Evolutionary conservation across 2,888 invertebrate genomes (phyloP), one percentile per base, ranked within the genome.

Genomic region (Trachelus stipa): DNA sequence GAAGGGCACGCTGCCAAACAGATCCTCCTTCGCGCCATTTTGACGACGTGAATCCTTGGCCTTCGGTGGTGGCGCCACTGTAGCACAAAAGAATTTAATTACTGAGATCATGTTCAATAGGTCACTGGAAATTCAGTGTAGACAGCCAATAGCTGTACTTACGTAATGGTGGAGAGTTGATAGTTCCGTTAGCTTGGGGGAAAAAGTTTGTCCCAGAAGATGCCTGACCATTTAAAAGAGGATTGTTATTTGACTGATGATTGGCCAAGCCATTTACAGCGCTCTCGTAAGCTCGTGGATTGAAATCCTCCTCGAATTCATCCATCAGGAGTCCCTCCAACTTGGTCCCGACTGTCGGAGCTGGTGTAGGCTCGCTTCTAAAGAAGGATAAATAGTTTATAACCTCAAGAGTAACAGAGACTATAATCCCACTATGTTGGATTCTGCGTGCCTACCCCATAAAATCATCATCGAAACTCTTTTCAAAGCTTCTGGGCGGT

Each of bases 21-120:
- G 92, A 92, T 97, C 97, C 87, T 94, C 95, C 83, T 93, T 94
- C 87, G 91, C 89, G 87, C 93, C 84, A 87, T 92, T 91, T 56
- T 91, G 92, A 73, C 92, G 90, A 77, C 90, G 87, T 71, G 90
- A 91, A 79, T 90, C 90, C 80, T 92, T 90, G 11, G 95, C 94
- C 91, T 97, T 97, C 79, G 98, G 97, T 79, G 98, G 98, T 81
- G 98, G 97, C 73, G 97, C 97, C 94, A 98, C 98, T 98, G 91
- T 12, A 93, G 92, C 77, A 74, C n/a, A 35, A 33, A 68, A n/a
- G 12, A 68, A 68, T 69, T 69, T 3, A 12, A 15, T 15, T 15
- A 23, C 3, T 30, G 15, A 69, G 23, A 23, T 31, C 31, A 9
- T 34, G 1, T 34, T 34, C 33, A 31, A 69, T 56, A 12, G 71